These are phyloP conservation scores for Drosophila trapezifrons DNA, from an alignment of 1,140 invertebrate species.

Conservation along the genomic window DNA sequence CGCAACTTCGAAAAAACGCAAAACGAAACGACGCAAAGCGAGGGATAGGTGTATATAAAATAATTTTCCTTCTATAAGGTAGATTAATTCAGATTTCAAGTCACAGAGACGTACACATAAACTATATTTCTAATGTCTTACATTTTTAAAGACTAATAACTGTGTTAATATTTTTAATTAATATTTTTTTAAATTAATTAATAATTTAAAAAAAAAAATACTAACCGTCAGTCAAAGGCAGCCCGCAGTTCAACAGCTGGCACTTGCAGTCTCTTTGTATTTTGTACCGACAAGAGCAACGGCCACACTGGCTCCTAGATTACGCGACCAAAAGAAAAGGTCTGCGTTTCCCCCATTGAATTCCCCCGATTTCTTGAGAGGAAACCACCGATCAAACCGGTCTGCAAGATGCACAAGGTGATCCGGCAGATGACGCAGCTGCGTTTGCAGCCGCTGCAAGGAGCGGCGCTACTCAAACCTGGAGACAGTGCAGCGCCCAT, in stretches of 20 bases:
- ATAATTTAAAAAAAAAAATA: neutral
- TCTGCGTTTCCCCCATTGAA: conserved; percentile 28
- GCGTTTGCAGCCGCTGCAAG: conserved; percentile 46
- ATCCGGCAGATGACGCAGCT: conserved; percentile 60
- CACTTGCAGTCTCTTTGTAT: neutral
- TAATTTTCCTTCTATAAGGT: too few relatives aligned
- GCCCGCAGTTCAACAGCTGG: neutral
- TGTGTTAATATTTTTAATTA: too few relatives aligned
- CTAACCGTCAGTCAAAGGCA: neutral
- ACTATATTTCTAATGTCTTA: too few relatives aligned
- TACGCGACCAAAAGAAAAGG: conserved; percentile 56
- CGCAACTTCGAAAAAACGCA: too few relatives aligned
- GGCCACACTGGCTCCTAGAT: conserved; percentile 47
- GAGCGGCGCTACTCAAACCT: conserved; percentile 17
- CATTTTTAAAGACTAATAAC: too few relatives aligned
- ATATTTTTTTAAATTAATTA: too few relatives aligned
- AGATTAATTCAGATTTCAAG: too few relatives aligned
- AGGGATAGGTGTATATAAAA: too few relatives aligned
- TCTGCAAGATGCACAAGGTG: conserved; percentile 56
- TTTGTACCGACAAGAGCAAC: neutral
- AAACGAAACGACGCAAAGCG: too few relatives aligned
- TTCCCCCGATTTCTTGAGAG: conserved; percentile 24
- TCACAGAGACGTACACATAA: too few relatives aligned
- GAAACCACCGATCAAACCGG: conserved; percentile 12
- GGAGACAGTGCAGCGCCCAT: neutral